Base-by-base conservation (phyloP, 1,140 invertebrate genomes). In the Megalopta genalis region DNA sequence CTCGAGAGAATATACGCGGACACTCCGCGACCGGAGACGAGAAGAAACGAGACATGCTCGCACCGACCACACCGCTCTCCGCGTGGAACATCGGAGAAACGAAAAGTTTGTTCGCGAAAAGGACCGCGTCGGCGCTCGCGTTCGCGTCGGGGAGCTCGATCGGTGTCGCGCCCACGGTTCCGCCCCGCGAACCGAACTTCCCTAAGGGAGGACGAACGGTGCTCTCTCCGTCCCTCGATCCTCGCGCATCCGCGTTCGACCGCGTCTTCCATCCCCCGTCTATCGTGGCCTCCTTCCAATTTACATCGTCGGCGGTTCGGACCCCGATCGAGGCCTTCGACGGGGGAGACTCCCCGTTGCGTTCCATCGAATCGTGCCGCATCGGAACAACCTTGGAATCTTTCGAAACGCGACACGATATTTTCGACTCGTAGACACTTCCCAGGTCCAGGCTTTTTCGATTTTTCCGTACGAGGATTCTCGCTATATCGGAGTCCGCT, bases 191-290 rank as follows among this genome's bases (percentile, higher is more conserved):
- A 1, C 27, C 42, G 46, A 66, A 21, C 8, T 25, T n/a, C 21
- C 27, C 21, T 66, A 7, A 37, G n/a, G 10, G 37, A 16, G 46
- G 23, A 23, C n/a, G 7, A 8, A 68, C 66, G 32, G 23, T 32
- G 46, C 27, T 39, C 69, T 78, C 69, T 72, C 70, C n/a, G n/a
- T n/a, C n/a, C n/a, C n/a, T n/a, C 49, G 25, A 14, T 68, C 25
- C 60, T 78, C 69, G 69, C 7, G 63, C 32, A 4, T 65, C 21
- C 52, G 6, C 18, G 14, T 14, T 3, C 10, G 49, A 52, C 18
- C 49, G 6, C 18, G 2, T 52, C 49, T 18, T 46, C 5, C 10
- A 9, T 18, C 49, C 37, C 37, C 37, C 8, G 8, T 54, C 52
- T 5, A 21, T 6, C 52, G 16, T 54, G 16, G 52, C 5, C 39